Base-by-base conservation (phyloP, 2,797 vertebrate species). In the Pterois miles region DNA sequence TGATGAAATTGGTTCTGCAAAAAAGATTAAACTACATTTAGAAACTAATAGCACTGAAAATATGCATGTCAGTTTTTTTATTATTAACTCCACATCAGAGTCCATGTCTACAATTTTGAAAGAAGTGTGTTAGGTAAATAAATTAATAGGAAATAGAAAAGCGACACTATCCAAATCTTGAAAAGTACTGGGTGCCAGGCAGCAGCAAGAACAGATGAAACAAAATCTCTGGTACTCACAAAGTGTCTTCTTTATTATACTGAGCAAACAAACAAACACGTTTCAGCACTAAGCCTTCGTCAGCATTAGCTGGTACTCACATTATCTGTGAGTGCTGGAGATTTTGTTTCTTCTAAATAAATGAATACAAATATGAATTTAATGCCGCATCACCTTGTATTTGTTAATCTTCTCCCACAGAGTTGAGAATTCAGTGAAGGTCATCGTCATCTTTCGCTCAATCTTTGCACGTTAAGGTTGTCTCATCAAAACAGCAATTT, bases 361-460 rank as follows among this genome's bases (percentile, higher is more conserved):
- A 63, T 50, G 0, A 38, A 50, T 18, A 46, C n/a, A 50, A 33
- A 33, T 12, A 65, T 10, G 6, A 65, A 65, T 20, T 53, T 6
- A 27, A 53, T 53, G 34, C 9, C 53, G 9, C 8, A 22, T 88
- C 64, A 88, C 91, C 79, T 84, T 84, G 81, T 68, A 88, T 25
- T 88, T 65, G 0, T 64, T 8, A 1, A 90, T 65, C 75, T 86
- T 90, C 34, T 50, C 36, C 90, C 91, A 91, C 22, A 91, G 82
- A 23, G 34, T 4, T 1, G 68, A 74, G 79, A 92, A 91, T 11
- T 89, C 52, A 5, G 43, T 5, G 31, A 78, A 73, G 38, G 64
- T 71, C 82, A 87, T 88, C 11, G 5, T 73, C 81, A 12, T 67
- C 18, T 1, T 65, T 12, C 23, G 31, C 57, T 88, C 33, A 4